A percentile compares a stretch with the other conserved stretches of the same genome.
phyloP scores from a whole-genome alignment of 2,888 invertebrate species.

The Exephanes ischioxanthus region DNA sequence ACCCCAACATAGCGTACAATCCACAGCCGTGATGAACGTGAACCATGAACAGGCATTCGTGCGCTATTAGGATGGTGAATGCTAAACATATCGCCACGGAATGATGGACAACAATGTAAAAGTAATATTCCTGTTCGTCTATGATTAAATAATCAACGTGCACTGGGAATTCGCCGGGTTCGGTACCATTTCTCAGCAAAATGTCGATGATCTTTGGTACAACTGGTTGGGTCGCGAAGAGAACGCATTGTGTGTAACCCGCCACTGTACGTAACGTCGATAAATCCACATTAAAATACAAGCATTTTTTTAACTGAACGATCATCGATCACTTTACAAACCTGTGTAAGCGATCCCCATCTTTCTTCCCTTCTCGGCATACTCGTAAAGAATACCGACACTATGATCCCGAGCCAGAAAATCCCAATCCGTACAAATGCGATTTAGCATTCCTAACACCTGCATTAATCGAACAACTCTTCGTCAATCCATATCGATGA shows the following conservation, averaged over 20 bases:
- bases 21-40: not conserved
- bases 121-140: slow-evolving; percentile 53
- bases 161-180: slow-evolving; percentile 51
- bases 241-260: slow-evolving; percentile 8
- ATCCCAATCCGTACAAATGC: slow-evolving; percentile 35
- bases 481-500: no score
- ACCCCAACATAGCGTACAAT: not conserved
- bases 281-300: not conserved
- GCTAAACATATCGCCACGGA: not conserved
- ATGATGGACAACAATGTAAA: slow-evolving; percentile 7
- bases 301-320: not conserved
- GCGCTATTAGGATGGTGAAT: not conserved
- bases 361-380: slow-evolving; percentile 38
- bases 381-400: slow-evolving; percentile 34
- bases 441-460: slow-evolving; percentile 22
- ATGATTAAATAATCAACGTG: slow-evolving; percentile 43
- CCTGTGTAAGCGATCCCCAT: slow-evolving; percentile 37
- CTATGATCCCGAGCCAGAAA: slow-evolving; percentile 30
- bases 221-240: slow-evolving; percentile 50
- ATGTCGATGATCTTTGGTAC: slow-evolving; percentile 52
- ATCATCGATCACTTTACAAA: slow-evolving; percentile 7
- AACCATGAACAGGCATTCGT: not conserved
- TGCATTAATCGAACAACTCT: not conserved
- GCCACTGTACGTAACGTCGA: slow-evolving; percentile 14
- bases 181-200: slow-evolving; percentile 40